phyloP scores from a whole-genome alignment of 2,797 vertebrate genomes.

The Mallotus villosus region DNA sequence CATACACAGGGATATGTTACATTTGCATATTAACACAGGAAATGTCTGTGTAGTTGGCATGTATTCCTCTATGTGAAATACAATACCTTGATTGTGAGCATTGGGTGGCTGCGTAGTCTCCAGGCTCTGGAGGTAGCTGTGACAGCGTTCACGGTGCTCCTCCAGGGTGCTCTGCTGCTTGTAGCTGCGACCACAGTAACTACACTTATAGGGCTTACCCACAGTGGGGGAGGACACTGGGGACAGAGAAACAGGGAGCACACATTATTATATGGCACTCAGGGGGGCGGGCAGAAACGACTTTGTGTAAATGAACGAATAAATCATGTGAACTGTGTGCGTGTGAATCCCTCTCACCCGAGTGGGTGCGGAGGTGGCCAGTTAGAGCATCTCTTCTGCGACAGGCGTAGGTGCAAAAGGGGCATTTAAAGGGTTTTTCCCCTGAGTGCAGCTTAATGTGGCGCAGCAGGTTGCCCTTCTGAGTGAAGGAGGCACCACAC shows the following conservation, averaged over 20 bases:
- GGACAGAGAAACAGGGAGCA: conserved; percentile 23
- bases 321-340: neutral
- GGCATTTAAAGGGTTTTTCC: conserved; percentile 98
- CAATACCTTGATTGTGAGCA: conserved; percentile 60
- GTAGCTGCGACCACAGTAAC: conserved; percentile 96
- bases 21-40: neutral
- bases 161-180: conserved; percentile 96
- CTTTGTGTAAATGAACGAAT: neutral
- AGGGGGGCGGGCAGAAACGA: neutral
- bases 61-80: neutral
- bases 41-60: neutral
- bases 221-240: conserved; percentile 93
- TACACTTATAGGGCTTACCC: conserved; percentile 97
- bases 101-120: conserved; percentile 63
- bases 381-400: conserved; percentile 91
- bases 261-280: conserved; percentile 3
- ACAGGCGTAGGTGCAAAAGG: conserved; percentile 96
- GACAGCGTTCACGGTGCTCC: conserved; percentile 94
- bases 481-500: conserved; percentile 96
- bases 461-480: conserved; percentile 96
- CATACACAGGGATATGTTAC: too few species aligned
- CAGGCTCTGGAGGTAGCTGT: conserved; percentile 92
- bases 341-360: conserved; percentile 74
- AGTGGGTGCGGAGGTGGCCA: conserved; percentile 94
- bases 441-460: conserved; percentile 98